Evolutionary conservation across 53 echinoderm and acorn worm species (phyloP), one percentile per base, ranked within the genome.

Genomic region (Paracentrotus lividus): DNA sequence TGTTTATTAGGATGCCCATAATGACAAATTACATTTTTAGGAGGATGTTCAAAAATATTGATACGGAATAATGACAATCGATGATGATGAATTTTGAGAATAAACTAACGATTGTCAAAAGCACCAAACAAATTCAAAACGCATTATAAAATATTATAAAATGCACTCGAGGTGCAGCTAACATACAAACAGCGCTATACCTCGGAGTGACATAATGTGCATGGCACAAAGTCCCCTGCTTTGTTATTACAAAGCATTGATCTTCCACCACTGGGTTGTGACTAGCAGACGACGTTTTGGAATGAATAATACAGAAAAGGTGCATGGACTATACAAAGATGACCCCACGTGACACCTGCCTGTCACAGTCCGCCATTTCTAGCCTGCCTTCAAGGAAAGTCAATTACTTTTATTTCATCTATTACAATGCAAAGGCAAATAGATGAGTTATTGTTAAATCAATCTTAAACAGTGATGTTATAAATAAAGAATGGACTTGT

Each of bases 301-400:
- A 81, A 81, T 81, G 31, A 42, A 76, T 81, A 81, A 81, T 45
- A 4, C 4, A 81, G 44, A 47, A 81, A 81, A 81, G 26, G 49
- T n/a, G 81, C 81, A 47, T n/a, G 81, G 81, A 81, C 44, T n/a
- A 81, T 45, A 81, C 81, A 81, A 81, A 45, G 81, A 0, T n/a
- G 26, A 47, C 49, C 81, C 47, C 81, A 81, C 47, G 81, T 47
- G 47, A 81, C 81, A 45, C 81, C 81, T 81, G 81, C 47, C 81
- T 47, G 16, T n/a, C 26, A 5, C 16, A 72, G n/a, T 15, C 8
- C 81, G 81, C 81, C 81, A 81, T 81, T 47, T 81, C 1, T 45
- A 81, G 81, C 81, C 81, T 81, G 13, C 24, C 49, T 81, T 23
- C 47, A 81, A 81, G 81, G 81, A 45, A 81, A 43, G 4, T 47